These are phyloP conservation scores for Poeciliopsis turneri DNA, from an alignment of 2,797 vertebrate species.

Conservation along the genomic window DNA sequence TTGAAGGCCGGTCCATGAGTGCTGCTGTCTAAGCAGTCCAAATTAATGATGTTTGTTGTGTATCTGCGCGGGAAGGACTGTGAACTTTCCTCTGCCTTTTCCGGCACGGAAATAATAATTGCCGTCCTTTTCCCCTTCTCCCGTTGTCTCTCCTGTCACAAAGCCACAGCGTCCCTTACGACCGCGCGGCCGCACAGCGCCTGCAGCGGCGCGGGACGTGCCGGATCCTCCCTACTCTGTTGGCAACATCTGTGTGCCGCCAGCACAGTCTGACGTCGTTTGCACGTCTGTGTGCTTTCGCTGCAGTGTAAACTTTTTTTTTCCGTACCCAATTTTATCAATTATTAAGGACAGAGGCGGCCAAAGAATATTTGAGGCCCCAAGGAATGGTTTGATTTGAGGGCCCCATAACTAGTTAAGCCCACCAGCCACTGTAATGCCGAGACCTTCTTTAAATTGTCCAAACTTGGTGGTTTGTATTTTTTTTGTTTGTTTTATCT, in stretches of 20 bases:
- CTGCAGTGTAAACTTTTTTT: not conserved
- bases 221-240: constrained; percentile 32
- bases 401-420: not conserved
- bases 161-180: constrained; percentile 21
- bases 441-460: not conserved
- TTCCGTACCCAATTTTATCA: constrained; percentile 16
- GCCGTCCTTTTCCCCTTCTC: constrained; percentile 3
- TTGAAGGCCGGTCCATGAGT: constrained; percentile 39
- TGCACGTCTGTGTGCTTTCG: constrained; percentile 7
- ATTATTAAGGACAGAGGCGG: constrained; percentile 11
- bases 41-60: constrained; percentile 57
- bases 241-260: constrained; percentile 21
- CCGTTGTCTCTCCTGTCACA: not conserved
- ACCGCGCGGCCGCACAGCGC: constrained; percentile 27
- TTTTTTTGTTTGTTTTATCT: no score
- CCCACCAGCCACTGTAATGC: not conserved
- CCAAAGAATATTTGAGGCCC: not conserved
- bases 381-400: not conserved
- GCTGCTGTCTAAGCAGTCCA: constrained; percentile 31
- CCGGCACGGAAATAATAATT: constrained; percentile 48
- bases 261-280: not conserved
- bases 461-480: not conserved
- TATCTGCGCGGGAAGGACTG: constrained; percentile 27
- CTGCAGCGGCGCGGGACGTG: constrained; percentile 51
- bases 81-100: constrained; percentile 48